phyloP scores from a whole-genome alignment of 2,888 invertebrate species.

The Calliphora vomitoria region DNA sequence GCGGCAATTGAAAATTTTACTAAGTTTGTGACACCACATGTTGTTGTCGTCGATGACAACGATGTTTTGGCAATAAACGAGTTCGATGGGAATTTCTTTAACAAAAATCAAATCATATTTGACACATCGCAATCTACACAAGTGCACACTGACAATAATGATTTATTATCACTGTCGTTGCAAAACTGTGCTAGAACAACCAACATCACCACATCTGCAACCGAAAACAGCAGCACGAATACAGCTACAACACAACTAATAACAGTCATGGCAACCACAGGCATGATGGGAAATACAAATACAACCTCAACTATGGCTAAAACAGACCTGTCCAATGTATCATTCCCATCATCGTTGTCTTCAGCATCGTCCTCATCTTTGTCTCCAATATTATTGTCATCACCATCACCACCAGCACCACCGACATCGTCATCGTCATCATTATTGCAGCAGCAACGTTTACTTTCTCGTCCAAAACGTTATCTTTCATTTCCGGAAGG shows the following conservation, averaged over 20 bases:
- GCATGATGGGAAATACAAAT: constrained; percentile 43
- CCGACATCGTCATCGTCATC: constrained; percentile 44
- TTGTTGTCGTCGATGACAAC: constrained; percentile 2
- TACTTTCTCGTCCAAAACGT: constrained; percentile 80
- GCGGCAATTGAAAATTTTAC: constrained; percentile 23
- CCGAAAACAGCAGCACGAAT: neutral
- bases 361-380: constrained; percentile 19
- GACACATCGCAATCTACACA: constrained; percentile 30
- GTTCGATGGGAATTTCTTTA: constrained; percentile 52
- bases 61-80: constrained; percentile 35
- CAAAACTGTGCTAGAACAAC: constrained; percentile 17
- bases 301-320: constrained; percentile 21
- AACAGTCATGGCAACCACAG: constrained; percentile 49
- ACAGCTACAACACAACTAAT: constrained; percentile 48
- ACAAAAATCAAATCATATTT: constrained; percentile 55
- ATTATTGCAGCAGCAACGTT: constrained; percentile 65
- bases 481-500: constrained; percentile 87
- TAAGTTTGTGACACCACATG: constrained; percentile 16
- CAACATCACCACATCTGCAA: neutral
- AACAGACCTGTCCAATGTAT: constrained; percentile 45
- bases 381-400: constrained; percentile 10
- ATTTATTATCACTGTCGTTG: constrained; percentile 45
- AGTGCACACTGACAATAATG: constrained; percentile 28
- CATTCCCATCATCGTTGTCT: constrained; percentile 21
- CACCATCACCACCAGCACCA: too few relatives aligned